These are phyloP conservation scores for Phyllopteryx taeniolatus DNA, from an alignment of 2,113 vertebrate species.

Conservation along the genomic window DNA sequence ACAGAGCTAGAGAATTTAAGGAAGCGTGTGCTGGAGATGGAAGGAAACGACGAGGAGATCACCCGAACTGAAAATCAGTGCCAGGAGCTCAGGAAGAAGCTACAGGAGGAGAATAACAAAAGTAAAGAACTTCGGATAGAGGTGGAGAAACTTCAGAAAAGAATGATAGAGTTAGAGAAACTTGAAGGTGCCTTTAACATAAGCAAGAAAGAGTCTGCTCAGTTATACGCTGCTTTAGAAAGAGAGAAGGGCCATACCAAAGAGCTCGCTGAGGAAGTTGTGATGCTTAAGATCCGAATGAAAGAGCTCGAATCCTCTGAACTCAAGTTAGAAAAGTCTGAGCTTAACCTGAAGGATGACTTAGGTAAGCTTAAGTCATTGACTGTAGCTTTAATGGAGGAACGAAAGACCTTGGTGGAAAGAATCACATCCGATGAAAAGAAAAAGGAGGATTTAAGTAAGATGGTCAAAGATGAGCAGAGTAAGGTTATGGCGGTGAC, in stretches of 20 bases:
- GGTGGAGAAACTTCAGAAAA: slow-evolving; percentile 89
- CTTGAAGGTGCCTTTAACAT: slow-evolving; percentile 84
- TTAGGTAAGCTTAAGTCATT: slow-evolving; percentile 92
- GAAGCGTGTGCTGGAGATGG: slow-evolving; percentile 91
- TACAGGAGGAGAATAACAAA: slow-evolving; percentile 85
- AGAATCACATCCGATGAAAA: slow-evolving; percentile 90
- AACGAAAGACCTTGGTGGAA: slow-evolving; percentile 88
- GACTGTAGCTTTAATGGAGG: slow-evolving; percentile 91
- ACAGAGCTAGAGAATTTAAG: slow-evolving; percentile 90
- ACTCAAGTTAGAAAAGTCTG: slow-evolving; percentile 87
- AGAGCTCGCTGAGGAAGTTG: slow-evolving; percentile 87
- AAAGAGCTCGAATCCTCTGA: slow-evolving; percentile 92
- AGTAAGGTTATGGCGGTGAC: slow-evolving; percentile 94
- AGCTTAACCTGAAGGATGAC: slow-evolving; percentile 90
- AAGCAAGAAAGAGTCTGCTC: slow-evolving; percentile 84
- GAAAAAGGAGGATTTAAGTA: slow-evolving; percentile 84
- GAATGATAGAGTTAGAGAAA: slow-evolving; percentile 90
- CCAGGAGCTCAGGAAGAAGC: slow-evolving; percentile 84
- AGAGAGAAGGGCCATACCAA: slow-evolving; percentile 86
- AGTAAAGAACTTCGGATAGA: slow-evolving; percentile 85
- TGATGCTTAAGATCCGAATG: slow-evolving; percentile 85
- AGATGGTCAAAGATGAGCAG: slow-evolving; percentile 86
- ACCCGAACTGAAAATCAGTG: slow-evolving; percentile 89
- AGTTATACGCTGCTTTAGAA: slow-evolving; percentile 83
- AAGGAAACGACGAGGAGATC: slow-evolving; percentile 96